These are phyloP conservation scores for Eustalomyia histrio DNA, from an alignment of 2,888 invertebrate species.

Conservation along the genomic window DNA sequence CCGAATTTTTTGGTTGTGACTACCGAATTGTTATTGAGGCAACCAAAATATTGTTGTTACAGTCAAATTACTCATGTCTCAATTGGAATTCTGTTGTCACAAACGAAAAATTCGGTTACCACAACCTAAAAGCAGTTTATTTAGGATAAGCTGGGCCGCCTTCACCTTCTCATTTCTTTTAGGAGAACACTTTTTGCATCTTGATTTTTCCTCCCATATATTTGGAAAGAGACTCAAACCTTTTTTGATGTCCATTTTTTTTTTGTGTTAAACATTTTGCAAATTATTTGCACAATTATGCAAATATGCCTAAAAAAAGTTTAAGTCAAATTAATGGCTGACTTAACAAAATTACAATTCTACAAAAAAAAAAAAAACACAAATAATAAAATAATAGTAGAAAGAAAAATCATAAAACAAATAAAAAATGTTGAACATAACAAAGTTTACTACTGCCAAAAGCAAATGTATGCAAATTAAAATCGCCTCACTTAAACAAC, in stretches of 20 bases:
- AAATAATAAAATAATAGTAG: slow-evolving; percentile 43
- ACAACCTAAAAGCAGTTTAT: no score
- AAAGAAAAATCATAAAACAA: slow-evolving; percentile 18
- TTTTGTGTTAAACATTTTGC: slow-evolving; percentile 50
- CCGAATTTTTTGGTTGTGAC: no score
- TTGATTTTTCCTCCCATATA: no score
- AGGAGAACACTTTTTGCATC: no score
- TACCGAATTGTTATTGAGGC: no score
- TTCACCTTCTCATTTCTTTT: no score
- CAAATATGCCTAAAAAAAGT: slow-evolving; percentile 72
- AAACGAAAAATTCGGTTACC: no score
- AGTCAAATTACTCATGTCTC: no score
- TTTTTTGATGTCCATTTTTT: not conserved
- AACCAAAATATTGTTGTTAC: no score
- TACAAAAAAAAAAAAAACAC: slow-evolving; percentile 52
- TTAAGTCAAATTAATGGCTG: slow-evolving; percentile 77
- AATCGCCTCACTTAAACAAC: slow-evolving; percentile 69
- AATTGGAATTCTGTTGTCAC: no score
- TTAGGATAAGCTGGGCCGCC: no score
- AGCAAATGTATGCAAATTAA: slow-evolving; percentile 78
- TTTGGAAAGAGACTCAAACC: not conserved
- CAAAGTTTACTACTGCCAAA: slow-evolving; percentile 68
- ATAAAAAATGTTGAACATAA: no score
- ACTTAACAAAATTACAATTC: slow-evolving; percentile 75
- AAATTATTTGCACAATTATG: slow-evolving; percentile 71